Conservation (phyloP, 2,797 vertebrate species). For the Catostomus latipinnis region DNA sequence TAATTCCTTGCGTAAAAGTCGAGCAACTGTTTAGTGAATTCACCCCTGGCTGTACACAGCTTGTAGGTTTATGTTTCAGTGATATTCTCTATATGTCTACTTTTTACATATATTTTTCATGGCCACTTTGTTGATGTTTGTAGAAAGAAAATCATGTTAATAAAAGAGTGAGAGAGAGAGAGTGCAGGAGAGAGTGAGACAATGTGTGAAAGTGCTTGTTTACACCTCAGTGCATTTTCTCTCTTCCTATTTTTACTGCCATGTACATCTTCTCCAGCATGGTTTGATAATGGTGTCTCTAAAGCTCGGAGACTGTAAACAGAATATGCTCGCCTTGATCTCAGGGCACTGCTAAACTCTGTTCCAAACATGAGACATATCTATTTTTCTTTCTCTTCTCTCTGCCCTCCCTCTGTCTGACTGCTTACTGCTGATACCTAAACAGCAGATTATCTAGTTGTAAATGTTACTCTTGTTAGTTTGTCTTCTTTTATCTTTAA, state of each 20-base stretch:
- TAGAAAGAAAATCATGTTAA: not conserved
- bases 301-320: conserved; percentile 37
- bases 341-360: conserved; percentile 23
- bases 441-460: conserved; percentile 29
- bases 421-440: conserved; percentile 30
- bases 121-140: conserved; percentile 23
- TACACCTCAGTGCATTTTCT: conserved; percentile 42
- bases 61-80: not conserved
- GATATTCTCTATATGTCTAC: conserved; percentile 2
- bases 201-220: conserved; percentile 31
- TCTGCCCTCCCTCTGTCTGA: conserved; percentile 20
- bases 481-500: conserved; percentile 23
- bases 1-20: too few relatives aligned
- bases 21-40: too few relatives aligned
- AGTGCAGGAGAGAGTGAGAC: not conserved
- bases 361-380: conserved; percentile 18
- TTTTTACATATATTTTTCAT: conserved; percentile 38
- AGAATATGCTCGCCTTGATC: conserved; percentile 54
- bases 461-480: conserved; percentile 30
- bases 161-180: conserved; percentile 15
- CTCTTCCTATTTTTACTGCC: conserved; percentile 24
- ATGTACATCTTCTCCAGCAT: conserved; percentile 29
- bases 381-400: conserved; percentile 37
- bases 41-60: not conserved
- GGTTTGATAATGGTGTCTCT: conserved; percentile 50